Evolutionary conservation across 2,797 vertebrate species (phyloP).

Genomic region (Rhodeus uyekii): DNA sequence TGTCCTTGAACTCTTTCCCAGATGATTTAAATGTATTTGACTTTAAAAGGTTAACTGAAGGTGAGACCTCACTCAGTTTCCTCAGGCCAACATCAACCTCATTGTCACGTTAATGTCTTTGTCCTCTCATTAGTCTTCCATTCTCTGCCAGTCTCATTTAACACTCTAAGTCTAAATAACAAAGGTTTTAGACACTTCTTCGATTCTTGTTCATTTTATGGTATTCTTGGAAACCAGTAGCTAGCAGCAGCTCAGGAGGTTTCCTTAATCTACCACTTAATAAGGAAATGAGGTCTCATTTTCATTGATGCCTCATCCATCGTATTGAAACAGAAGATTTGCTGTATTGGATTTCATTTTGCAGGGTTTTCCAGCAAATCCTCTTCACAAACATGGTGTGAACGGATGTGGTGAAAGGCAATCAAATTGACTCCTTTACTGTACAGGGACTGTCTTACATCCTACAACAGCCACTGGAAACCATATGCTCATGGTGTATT

Average conservation of each 20-base stretch:
- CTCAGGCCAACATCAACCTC: conserved; percentile 38
- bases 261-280: conserved; percentile 52
- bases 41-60: conserved; percentile 50
- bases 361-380: conserved; percentile 34
- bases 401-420: neutral
- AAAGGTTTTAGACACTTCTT: conserved; percentile 25
- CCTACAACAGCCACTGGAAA: conserved; percentile 11
- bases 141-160: neutral
- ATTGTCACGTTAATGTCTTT: conserved; percentile 24
- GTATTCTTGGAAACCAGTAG: conserved; percentile 34
- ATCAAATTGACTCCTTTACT: conserved; percentile 6
- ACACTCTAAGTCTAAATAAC: conserved; percentile 14
- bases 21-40: conserved; percentile 26
- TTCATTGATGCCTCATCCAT: conserved; percentile 13
- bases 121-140: conserved; percentile 9
- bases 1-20: conserved; percentile 34
- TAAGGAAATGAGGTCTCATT: conserved; percentile 46
- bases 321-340: conserved; percentile 27
- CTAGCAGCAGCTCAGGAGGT: conserved; percentile 9
- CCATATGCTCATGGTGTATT: neutral
- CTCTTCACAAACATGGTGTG: neutral
- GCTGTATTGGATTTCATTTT: conserved; percentile 35
- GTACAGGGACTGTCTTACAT: conserved; percentile 6
- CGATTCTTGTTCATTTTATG: conserved; percentile 11
- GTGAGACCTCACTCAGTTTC: conserved; percentile 35